A percentile compares a stretch with the other conserved stretches of the same genome.
phyloP scores from a whole-genome alignment of 2,888 invertebrate species.

The Cryptocephalus moraei region DNA sequence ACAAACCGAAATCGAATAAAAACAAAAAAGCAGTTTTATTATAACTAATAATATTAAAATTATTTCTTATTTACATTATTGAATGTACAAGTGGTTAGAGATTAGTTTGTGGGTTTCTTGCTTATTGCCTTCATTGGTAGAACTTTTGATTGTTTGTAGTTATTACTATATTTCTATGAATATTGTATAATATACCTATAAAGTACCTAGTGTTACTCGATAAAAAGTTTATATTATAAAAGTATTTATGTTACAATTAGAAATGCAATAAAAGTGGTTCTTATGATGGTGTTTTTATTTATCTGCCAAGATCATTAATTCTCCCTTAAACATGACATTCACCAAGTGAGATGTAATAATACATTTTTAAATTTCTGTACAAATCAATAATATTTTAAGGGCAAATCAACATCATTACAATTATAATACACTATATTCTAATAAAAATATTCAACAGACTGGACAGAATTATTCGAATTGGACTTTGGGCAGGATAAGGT shows the following conservation, averaged over 20 bases:
- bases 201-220: slow-evolving; percentile 4
- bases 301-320: neutral
- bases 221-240: slow-evolving; percentile 8
- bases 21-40: slow-evolving; percentile 18
- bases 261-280: slow-evolving; percentile 4
- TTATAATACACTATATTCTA: slow-evolving; percentile 6
- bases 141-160: neutral
- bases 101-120: neutral
- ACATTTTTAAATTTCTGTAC: slow-evolving; percentile 2
- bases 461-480: slow-evolving; percentile 31
- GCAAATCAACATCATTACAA: neutral
- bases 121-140: neutral
- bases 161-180: neutral
- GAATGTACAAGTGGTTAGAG: slow-evolving; percentile 31
- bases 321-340: neutral
- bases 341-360: neutral
- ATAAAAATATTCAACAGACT: slow-evolving; percentile 17
- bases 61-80: slow-evolving; percentile 24
- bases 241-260: slow-evolving; percentile 11
- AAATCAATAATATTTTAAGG: slow-evolving; percentile 7
- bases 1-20: slow-evolving; percentile 19
- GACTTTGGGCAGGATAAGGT: slow-evolving; percentile 24
- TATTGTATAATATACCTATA: slow-evolving; percentile 4
- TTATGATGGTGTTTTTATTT: neutral
- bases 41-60: slow-evolving; percentile 8